Evolutionary conservation across 2,797 vertebrate species (phyloP).

Genomic region (Bradypus variegatus): DNA sequence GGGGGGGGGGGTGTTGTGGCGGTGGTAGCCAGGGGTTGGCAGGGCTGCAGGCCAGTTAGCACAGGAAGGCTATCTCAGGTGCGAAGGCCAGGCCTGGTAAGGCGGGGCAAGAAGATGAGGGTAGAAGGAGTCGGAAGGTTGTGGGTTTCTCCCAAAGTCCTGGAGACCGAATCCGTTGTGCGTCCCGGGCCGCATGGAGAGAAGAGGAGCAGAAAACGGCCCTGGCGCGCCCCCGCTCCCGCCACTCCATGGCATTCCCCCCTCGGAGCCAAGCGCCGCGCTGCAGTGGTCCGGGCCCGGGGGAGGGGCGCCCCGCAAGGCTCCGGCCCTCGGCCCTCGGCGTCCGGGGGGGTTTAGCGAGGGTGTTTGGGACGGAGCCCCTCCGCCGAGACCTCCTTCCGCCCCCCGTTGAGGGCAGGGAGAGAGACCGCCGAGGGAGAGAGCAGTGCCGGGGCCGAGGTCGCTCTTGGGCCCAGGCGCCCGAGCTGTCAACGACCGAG

Average conservation of each 20-base stretch:
- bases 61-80: background rate
- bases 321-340: accelerated
- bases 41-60: background rate
- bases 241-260: background rate
- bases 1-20: too few species aligned
- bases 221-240: background rate
- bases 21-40: background rate
- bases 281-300: background rate
- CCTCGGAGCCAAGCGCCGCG: background rate
- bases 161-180: too few species aligned
- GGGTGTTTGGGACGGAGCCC: too few species aligned
- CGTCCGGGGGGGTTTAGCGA: too few species aligned
- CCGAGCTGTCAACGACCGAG: background rate
- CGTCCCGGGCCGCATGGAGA: accelerated
- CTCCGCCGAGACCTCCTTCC: background rate
- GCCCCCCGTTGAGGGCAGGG: background rate
- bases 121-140: background rate
- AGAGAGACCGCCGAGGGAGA: background rate
- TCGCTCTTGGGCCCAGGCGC: background rate
- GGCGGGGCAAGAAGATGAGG: too few species aligned
- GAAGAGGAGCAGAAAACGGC: background rate
- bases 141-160: background rate
- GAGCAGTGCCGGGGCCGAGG: background rate
- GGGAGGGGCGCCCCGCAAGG: background rate
- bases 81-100: background rate